Evolutionary conservation across 2,888 invertebrate species (phyloP).

Genomic region (Papilio demoleus): DNA sequence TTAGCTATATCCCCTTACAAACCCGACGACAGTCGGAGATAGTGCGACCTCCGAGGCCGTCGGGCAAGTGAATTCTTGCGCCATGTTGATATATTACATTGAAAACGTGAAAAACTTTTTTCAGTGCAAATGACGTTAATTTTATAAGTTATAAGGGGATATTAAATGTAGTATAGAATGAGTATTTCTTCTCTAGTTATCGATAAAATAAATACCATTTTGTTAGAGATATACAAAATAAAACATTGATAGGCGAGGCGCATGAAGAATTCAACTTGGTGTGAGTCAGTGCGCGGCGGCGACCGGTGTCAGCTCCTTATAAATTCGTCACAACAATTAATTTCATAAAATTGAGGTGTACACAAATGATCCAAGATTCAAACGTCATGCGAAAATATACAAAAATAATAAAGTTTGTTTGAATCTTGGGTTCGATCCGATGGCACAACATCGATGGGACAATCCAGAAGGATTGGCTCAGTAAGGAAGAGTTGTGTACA

Average conservation of each 20-base stretch:
- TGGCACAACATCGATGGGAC: slow-evolving; percentile 20
- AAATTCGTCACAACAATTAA: slow-evolving; percentile 43
- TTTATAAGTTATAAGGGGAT: background rate
- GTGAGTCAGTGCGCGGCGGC: slow-evolving; percentile 44
- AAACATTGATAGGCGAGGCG: background rate
- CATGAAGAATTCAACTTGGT: slow-evolving; percentile 26
- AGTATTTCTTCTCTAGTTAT: too few species aligned
- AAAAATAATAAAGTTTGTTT: background rate
- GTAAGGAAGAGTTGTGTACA: slow-evolving; percentile 44
- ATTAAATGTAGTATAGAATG: too few species aligned
- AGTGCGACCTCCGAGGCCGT: background rate
- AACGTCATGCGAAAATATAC: slow-evolving; percentile 27
- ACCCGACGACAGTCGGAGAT: background rate
- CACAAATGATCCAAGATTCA: slow-evolving; percentile 33
- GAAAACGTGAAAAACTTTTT: slow-evolving; percentile 8
- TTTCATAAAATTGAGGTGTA: slow-evolving; percentile 12
- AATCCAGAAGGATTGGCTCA: slow-evolving; percentile 39
- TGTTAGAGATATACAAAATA: background rate
- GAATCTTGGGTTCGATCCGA: slow-evolving; percentile 16
- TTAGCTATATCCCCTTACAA: slow-evolving; percentile 10
- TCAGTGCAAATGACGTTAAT: slow-evolving; percentile 23
- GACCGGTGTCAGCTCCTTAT: slow-evolving; percentile 44
- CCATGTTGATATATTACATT: slow-evolving; percentile 19
- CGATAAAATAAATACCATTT: too few species aligned
- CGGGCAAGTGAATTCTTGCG: slow-evolving; percentile 19